phyloP scores from a whole-genome alignment of 2,888 invertebrate species.

The Leptinotarsa juncta region DNA sequence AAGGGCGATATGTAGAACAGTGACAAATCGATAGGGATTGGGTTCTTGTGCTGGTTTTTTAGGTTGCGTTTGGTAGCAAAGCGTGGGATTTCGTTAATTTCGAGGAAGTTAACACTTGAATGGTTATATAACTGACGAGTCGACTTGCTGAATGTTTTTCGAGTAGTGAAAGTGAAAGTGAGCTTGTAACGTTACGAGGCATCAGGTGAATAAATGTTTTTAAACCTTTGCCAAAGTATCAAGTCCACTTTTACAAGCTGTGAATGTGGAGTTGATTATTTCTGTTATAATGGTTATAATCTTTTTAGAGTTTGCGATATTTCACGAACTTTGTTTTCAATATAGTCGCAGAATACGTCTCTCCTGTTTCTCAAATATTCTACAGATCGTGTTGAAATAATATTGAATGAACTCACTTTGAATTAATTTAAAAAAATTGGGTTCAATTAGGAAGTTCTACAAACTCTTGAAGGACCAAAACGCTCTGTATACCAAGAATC shows the following conservation, averaged over 20 bases:
- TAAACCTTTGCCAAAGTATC: not conserved
- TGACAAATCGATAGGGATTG: conserved; percentile 24
- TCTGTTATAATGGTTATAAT: not conserved
- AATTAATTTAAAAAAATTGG: too few relatives aligned
- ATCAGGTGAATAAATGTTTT: not conserved
- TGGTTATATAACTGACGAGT: not conserved
- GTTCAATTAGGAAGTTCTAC: too few relatives aligned
- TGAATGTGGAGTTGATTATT: not conserved
- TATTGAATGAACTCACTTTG: too few relatives aligned
- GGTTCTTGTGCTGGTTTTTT: conserved; percentile 11
- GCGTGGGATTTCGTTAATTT: conserved; percentile 2
- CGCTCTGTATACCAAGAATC: too few relatives aligned
- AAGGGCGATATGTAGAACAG: conserved; percentile 17
- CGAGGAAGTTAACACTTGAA: not conserved
- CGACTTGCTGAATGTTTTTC: not conserved
- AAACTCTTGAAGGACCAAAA: too few relatives aligned
- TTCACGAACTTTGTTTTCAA: too few relatives aligned
- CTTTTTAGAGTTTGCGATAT: too few relatives aligned
- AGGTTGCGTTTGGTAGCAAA: conserved; percentile 3
- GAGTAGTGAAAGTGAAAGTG: conserved; percentile 12
- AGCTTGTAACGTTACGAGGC: not conserved
- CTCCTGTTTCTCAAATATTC: too few relatives aligned
- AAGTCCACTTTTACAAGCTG: not conserved
- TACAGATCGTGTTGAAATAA: too few relatives aligned
- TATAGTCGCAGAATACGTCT: too few relatives aligned